These are phyloP conservation scores for Miltochrista miniata DNA, from an alignment of 2,888 invertebrate genomes.

Conservation along the genomic window DNA sequence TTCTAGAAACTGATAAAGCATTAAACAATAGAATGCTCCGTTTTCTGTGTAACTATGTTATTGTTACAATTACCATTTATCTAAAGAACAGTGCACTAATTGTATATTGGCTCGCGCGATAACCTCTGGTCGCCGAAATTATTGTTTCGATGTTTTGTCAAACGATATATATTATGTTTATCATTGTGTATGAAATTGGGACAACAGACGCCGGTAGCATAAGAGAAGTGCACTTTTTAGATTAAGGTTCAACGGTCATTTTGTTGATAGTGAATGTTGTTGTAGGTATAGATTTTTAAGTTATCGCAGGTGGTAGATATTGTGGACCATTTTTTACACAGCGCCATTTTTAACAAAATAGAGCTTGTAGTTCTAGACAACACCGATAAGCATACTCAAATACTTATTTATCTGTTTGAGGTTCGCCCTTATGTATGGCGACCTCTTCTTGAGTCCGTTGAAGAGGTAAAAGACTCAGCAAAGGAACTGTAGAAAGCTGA, in stretches of 20 bases:
- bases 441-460: no score
- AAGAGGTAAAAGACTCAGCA: no score
- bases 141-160: slow-evolving; percentile 57
- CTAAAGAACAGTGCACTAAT: slow-evolving; percentile 43
- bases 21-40: slow-evolving; percentile 1
- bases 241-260: slow-evolving; percentile 25
- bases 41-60: slow-evolving; percentile 33
- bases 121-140: slow-evolving; percentile 59
- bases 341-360: no score
- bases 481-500: no score
- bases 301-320: background rate
- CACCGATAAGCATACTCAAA: no score
- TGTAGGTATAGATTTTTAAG: background rate
- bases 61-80: slow-evolving; percentile 34
- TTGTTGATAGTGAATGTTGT: slow-evolving; percentile 8
- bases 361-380: no score
- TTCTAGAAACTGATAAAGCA: background rate
- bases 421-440: no score
- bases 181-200: slow-evolving; percentile 39
- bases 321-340: no score
- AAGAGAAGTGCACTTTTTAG: slow-evolving; percentile 23
- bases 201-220: slow-evolving; percentile 21
- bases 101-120: slow-evolving; percentile 48
- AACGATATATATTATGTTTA: slow-evolving; percentile 37
- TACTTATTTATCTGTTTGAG: no score